Evolutionary conservation across 2,113 vertebrate species (phyloP), one percentile per base, ranked within the genome.

Genomic region (Hyla sarda): DNA sequence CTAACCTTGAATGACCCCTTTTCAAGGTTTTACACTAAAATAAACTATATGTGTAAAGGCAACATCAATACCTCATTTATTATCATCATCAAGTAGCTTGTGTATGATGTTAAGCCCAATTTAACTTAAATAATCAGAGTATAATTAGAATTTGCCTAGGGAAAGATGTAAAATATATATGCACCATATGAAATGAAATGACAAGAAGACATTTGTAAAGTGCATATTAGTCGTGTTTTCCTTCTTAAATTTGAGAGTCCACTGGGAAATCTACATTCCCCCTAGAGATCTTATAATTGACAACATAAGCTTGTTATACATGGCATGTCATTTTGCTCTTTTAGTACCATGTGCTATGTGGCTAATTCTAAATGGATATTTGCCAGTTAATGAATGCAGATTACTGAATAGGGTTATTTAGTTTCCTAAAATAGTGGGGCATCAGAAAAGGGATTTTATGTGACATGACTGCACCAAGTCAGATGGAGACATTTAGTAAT

Each of bases 291-390:
- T 52, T 50, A 60, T 32, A 82, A 69, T 82, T 69, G 60, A 67
- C 79, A 82, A 45, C 78, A 80, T 58, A 67, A 62, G 41, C 37
- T 47, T 50, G n/a, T 65, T 50, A 69, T 48, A 82, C 80, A 69
- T 82, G n/a, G 60, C 79, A 82, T 69, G 58, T 82, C 16, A 65
- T 82, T 82, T 23, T 82, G n/a, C n/a, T 13, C 48, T 62, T 69
- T 34, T 52, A 28, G 23, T 65, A 65, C 56, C 56, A 45, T 81
- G 34, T 45, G 14, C 56, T 17, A 21, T 17, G 62, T 81, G 12
- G 23, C 58, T 17, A 10, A 28, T 80, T 17, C 19, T 62, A 62
- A 62, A 65, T 62, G 56, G 34, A 62, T n/a, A 14, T 81, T 81
- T 81, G 17, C 56, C 56, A 81, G 23, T 47, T 81, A 5, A 47